Percentiles rank a stretch among this genome's conserved stretches.
These are phyloP conservation scores for Eucera pruinosa DNA, from an alignment of 2,888 invertebrate genomes.

Conservation along the genomic window DNA sequence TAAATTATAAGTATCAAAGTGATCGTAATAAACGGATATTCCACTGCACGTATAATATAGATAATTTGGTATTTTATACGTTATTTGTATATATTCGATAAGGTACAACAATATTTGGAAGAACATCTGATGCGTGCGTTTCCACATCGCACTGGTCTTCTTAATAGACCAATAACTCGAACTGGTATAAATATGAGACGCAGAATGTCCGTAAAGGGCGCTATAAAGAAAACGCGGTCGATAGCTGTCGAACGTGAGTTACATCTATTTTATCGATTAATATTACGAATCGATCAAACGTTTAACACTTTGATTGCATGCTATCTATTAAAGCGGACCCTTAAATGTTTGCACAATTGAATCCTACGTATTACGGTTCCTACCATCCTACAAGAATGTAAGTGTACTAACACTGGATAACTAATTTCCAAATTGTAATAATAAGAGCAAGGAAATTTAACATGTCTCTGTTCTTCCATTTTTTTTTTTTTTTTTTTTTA, in stretches of 20 bases:
- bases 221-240: constrained; percentile 96
- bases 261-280: constrained; percentile 28
- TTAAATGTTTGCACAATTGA: constrained; percentile 69
- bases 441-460: constrained; percentile 1
- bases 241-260: constrained; percentile 95
- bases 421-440: constrained; percentile 34
- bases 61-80: background rate
- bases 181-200: constrained; percentile 86
- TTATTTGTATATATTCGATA: constrained; percentile 11
- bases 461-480: background rate
- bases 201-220: constrained; percentile 95
- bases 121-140: constrained; percentile 93
- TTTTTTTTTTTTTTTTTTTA: too few species aligned
- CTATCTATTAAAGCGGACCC: constrained; percentile 61
- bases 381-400: constrained; percentile 77
- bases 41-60: background rate
- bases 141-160: constrained; percentile 89
- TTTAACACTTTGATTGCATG: constrained; percentile 67
- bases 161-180: constrained; percentile 86
- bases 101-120: constrained; percentile 94
- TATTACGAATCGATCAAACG: constrained; percentile 42
- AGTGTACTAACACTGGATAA: constrained; percentile 72
- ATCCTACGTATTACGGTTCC: constrained; percentile 74
- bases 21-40: too few species aligned
- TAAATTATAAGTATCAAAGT: too few species aligned